Base-by-base conservation (phyloP, 2,797 vertebrate genomes). In the Lutjanus argentimaculatus region DNA sequence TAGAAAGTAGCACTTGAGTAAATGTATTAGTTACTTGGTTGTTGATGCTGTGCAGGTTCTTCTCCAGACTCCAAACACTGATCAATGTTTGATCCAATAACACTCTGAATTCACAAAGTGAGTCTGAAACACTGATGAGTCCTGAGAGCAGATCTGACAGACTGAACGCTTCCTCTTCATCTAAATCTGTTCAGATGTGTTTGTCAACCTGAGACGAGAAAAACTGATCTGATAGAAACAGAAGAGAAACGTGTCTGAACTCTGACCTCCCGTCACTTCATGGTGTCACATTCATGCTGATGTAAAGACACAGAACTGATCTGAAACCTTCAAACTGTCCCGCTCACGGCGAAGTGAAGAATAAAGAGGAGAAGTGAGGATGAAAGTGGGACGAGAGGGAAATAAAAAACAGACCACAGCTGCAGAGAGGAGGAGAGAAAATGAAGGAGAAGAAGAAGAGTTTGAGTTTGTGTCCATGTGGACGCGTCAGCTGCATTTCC, bases 401-500 rank as follows among this genome's bases (percentile, higher is more conserved):
- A 7, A 52, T 10, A 12, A 6, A 5, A 55, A 6, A n/a, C 10
- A 21, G n/a, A 52, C 9, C 16, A 9, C 17, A 19, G 49, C 19
- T 4, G 13, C 9, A 53, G 14, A 46, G 48, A 48, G 46, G 42
- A 19, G 25, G 12, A 10, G 53, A 53, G 21, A 17, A 25, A 17
- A 22, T 12, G 36, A 14, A 12, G 40, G 30, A 40, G 12, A 0
- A 19, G 51, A 30, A 9, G 40, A 21, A 0, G 46, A 25, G 4
- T 30, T 30, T 30, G 58, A 0, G 57, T 3, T 48, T 11, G 36
- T 21, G 48, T 59, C 21, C 7, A 1, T 67, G 55, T 25, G 58
- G 48, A 64, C 67, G 9, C 45, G 17, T 69, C 71, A 67, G 55
- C 69, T 59, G 75, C 15, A 25, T 45, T 17, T 63, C 16, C 14